These are phyloP conservation scores for Crax fasciolata DNA, from an alignment of 2,797 vertebrate species.

Conservation along the genomic window DNA sequence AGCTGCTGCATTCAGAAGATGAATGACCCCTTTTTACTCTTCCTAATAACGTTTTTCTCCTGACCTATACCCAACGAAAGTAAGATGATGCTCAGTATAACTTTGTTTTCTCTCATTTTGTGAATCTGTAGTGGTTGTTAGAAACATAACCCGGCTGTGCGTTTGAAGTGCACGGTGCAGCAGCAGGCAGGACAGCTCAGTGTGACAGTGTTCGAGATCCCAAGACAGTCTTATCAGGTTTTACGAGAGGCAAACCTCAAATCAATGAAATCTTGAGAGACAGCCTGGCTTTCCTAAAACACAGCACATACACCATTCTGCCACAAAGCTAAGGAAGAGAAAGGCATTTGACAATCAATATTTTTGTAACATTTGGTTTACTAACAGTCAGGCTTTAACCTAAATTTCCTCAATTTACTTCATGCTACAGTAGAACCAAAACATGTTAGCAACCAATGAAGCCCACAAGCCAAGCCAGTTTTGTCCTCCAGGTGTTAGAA, in stretches of 20 bases:
- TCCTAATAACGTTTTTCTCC: constrained; percentile 26
- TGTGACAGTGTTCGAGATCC: not conserved
- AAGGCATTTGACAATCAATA: not conserved
- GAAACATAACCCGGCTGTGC: not conserved
- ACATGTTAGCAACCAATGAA: not conserved
- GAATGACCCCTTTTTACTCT: constrained; percentile 16
- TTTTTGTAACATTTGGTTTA: not conserved
- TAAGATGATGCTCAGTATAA: not conserved
- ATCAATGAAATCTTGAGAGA: not conserved
- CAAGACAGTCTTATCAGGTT: not conserved
- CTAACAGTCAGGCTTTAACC: not conserved
- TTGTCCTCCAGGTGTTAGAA: not conserved
- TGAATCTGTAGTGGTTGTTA: not conserved
- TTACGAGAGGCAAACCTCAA: not conserved
- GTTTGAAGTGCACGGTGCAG: not conserved
- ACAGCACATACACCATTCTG: not conserved
- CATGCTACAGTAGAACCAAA: not conserved
- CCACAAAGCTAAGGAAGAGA: not conserved
- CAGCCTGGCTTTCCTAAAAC: not conserved
- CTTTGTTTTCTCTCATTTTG: not conserved
- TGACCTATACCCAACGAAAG: constrained; percentile 29
- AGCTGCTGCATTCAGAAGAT: not conserved
- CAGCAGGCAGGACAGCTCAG: not conserved
- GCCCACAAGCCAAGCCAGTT: not conserved
- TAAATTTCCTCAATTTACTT: constrained; percentile 13